phyloP scores from a whole-genome alignment of 2,888 invertebrate species.

The Leptinotarsa haldemani region DNA sequence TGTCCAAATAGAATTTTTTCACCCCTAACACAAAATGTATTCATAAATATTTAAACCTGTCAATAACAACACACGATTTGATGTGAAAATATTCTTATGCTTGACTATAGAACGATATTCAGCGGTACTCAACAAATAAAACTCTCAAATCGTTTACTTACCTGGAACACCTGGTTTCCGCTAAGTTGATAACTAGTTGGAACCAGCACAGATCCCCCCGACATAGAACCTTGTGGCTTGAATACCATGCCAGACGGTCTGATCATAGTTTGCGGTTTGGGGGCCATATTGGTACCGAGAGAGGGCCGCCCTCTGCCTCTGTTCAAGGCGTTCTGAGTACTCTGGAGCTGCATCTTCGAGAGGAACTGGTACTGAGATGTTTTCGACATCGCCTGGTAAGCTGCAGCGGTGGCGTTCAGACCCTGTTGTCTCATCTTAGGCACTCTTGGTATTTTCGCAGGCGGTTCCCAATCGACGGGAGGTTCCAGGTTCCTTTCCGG shows the following conservation, averaged over 20 bases:
- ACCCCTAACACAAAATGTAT: no score
- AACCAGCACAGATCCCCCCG: conserved; percentile 69
- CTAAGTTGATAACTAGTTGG: conserved; percentile 73
- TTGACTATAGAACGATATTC: conserved; percentile 6
- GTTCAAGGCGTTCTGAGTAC: conserved; percentile 48
- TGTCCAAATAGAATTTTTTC: no score
- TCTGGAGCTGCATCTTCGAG: conserved; percentile 62
- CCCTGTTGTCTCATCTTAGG: conserved; percentile 64
- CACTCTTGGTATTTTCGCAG: conserved; percentile 90
- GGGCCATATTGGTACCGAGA: conserved; percentile 50
- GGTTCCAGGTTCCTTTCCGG: conserved; percentile 88
- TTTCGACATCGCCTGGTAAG: conserved; percentile 67
- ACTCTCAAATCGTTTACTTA: conserved; percentile 55
- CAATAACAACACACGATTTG: neutral
- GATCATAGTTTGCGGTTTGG: conserved; percentile 53
- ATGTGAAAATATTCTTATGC: neutral
- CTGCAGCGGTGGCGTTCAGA: conserved; percentile 64
- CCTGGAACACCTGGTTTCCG: conserved; percentile 75
- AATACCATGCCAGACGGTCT: conserved; percentile 74
- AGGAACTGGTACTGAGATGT: conserved; percentile 62
- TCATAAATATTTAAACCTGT: neutral
- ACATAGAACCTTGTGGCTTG: conserved; percentile 72
- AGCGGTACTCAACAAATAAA: neutral
- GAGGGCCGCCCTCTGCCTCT: conserved; percentile 63
- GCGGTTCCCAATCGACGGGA: conserved; percentile 91